phyloP scores from a whole-genome alignment of 2,113 vertebrate species.

The Eleginops maclovinus region DNA sequence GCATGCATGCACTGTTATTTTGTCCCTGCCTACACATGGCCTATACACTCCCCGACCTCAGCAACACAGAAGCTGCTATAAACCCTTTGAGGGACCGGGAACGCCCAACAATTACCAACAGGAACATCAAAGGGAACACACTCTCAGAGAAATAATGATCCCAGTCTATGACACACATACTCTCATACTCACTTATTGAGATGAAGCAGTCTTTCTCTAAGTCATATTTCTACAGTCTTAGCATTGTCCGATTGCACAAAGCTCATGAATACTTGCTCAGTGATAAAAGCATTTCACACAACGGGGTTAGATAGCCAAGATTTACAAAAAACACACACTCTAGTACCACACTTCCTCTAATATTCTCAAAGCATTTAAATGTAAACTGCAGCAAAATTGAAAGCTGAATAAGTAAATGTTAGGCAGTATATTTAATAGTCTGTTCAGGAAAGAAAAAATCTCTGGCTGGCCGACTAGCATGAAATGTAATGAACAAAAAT shows the following conservation, averaged over 20 bases:
- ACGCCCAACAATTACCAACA: conserved; percentile 52
- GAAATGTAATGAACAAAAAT: conserved; percentile 68
- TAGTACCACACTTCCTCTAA: conserved; percentile 18
- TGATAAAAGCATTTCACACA: conserved; percentile 44
- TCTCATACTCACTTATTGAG: conserved; percentile 20
- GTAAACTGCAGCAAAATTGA: conserved; percentile 63
- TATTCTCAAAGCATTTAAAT: conserved; percentile 62
- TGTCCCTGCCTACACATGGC: conserved; percentile 38
- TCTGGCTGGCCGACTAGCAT: conserved; percentile 46
- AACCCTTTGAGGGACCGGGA: conserved; percentile 50
- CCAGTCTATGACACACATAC: conserved; percentile 34
- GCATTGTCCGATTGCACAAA: conserved; percentile 38
- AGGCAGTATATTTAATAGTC: conserved; percentile 63
- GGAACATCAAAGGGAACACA: conserved; percentile 62
- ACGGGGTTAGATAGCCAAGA: conserved; percentile 46
- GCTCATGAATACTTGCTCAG: conserved; percentile 34
- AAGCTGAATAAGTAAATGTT: conserved; percentile 66
- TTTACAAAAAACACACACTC: conserved; percentile 48
- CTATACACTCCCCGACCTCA: conserved; percentile 29
- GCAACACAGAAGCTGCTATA: conserved; percentile 19
- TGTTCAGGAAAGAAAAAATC: conserved; percentile 35
- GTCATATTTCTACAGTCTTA: conserved; percentile 54
- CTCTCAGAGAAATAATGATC: conserved; percentile 55
- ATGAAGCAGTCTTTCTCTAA: conserved; percentile 31
- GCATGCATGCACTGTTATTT: conserved; percentile 41